A percentile compares a stretch with the other conserved stretches of the same genome.
Evolutionary conservation across 2,888 invertebrate genomes (phyloP).

Genomic region (Xestia c-nigrum): DNA sequence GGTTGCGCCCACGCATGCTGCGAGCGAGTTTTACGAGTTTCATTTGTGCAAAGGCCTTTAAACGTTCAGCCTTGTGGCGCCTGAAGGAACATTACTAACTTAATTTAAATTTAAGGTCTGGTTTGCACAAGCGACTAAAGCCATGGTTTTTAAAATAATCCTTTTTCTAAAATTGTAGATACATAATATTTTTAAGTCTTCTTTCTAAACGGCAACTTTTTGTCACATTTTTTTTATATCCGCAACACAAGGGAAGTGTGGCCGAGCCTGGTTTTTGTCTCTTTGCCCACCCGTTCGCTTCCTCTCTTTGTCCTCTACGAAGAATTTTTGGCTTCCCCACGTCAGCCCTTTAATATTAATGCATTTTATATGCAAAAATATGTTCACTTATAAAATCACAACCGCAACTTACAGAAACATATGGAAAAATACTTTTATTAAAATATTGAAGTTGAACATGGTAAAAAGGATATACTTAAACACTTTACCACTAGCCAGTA

Average conservation of each 20-base stretch:
- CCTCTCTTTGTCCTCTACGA: constrained; percentile 87
- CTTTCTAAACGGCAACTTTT: constrained; percentile 71
- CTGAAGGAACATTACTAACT: constrained; percentile 58
- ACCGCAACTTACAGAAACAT: constrained; percentile 16
- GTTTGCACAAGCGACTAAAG: constrained; percentile 10
- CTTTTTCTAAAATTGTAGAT: neutral
- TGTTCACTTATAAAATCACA: constrained; percentile 35
- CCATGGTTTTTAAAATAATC: neutral
- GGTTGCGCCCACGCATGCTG: constrained; percentile 67
- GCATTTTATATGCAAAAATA: constrained; percentile 73
- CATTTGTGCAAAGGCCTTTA: constrained; percentile 61
- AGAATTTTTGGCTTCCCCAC: constrained; percentile 85
- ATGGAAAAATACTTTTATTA: neutral
- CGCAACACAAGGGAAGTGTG: constrained; percentile 78
- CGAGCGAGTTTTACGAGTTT: constrained; percentile 67
- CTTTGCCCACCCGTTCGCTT: constrained; percentile 84
- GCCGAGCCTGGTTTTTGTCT: constrained; percentile 81
- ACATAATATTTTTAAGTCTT: constrained; percentile 68
- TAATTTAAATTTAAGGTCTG: constrained; percentile 52
- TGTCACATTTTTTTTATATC: constrained; percentile 76
- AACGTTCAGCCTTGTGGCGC: constrained; percentile 58
- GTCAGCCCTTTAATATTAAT: constrained; percentile 79
- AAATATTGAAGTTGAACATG: neutral
- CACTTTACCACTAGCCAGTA: constrained; percentile 40
- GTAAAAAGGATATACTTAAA: constrained; percentile 13